Evolutionary conservation across 2,113 vertebrate species (phyloP), one percentile per base, ranked within the genome.

Genomic region (Solea senegalensis): DNA sequence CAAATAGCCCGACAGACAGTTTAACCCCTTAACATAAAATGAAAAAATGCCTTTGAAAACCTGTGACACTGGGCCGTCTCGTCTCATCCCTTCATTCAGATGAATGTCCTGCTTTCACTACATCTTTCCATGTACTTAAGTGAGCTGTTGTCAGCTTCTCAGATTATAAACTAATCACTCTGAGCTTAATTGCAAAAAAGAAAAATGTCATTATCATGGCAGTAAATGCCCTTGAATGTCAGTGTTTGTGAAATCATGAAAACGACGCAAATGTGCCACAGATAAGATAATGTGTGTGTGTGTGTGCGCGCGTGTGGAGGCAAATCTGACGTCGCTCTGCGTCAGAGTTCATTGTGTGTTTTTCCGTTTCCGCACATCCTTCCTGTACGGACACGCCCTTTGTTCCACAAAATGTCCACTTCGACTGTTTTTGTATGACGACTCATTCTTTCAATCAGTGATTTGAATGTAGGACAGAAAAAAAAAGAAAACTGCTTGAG

Each of bases 381-480:
- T n/a, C 56, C 55, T 75, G 12, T 57, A 53, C 56, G 40, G 41
- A 50, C 15, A 5, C 1, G 34, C 21, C n/a, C 5, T 58, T 52
- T 28, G 1, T 49, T 54, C 59, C 50, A 2, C 4, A 4, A 1
- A 49, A 58, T 51, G 15, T 59, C 27, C 50, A 50, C 28, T 21
- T 26, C 40, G 28, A 14, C 65, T 52, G 63, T 58, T 70, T 55
- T 49, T 34, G 28, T 53, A 52, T 15, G 60, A 83, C 57, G 75
- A 58, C 74, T 87, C 78, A 26, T 65, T 85, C 8, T 80, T 65
- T 79, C 44, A 46, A 59, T 65, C 59, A 6, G 66, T 28, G 28
- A 49, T 72, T 50, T 77, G 0, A 62, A 53, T 7, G 3, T 66
- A 56, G 55, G 15, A 26, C 28, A 9, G 66, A 8, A 43, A 66